These are phyloP conservation scores for Plectropomus leopardus DNA, from an alignment of 2,113 vertebrate genomes.

Conservation along the genomic window DNA sequence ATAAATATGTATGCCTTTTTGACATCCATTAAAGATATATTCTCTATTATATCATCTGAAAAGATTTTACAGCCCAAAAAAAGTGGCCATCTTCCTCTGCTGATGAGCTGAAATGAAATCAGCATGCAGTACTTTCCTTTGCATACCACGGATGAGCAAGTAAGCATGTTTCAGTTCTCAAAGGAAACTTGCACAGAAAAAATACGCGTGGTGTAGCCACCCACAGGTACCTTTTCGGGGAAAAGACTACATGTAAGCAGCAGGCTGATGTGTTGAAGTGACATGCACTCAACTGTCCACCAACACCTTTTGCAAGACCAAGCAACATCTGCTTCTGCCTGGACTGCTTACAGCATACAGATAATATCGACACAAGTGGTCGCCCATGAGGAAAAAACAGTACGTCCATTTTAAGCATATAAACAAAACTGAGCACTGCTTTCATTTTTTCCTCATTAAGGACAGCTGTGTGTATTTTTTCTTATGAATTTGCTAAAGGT, in stretches of 20 bases:
- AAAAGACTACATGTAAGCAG: no score
- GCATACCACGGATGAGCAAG: neutral
- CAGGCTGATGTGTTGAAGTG: no score
- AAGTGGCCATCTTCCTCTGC: neutral
- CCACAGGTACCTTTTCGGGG: no score
- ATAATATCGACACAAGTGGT: no score
- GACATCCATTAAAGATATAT: neutral
- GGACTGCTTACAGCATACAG: neutral
- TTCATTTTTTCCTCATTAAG: neutral
- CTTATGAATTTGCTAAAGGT: neutral
- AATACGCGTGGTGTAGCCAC: neutral
- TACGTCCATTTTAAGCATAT: neutral
- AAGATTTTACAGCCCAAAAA: neutral
- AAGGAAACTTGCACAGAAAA: neutral
- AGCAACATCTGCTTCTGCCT: neutral
- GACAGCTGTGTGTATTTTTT: neutral
- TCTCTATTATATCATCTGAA: neutral
- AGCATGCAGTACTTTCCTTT: neutral
- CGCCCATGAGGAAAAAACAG: no score
- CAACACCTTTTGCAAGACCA: neutral
- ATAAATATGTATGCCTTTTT: neutral
- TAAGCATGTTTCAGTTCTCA: neutral
- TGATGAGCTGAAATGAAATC: neutral
- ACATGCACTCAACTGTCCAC: neutral
- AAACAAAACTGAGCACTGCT: neutral